phyloP scores from a whole-genome alignment of 2,888 invertebrate species.

The Andrena minutula region DNA sequence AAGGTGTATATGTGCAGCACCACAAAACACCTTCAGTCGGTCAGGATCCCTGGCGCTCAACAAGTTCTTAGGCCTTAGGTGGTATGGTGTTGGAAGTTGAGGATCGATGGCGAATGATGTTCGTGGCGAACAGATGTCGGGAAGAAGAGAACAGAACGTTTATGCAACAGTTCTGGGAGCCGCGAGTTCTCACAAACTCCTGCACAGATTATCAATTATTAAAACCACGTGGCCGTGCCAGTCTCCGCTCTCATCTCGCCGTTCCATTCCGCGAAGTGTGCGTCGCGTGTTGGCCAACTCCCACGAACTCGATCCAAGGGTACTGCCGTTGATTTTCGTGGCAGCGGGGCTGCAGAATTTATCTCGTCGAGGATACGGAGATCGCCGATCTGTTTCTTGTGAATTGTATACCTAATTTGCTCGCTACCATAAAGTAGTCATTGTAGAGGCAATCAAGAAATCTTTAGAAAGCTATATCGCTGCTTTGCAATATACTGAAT shows the following conservation, averaged over 20 bases:
- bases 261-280: constrained; percentile 78
- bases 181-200: constrained; percentile 77
- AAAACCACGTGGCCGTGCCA: constrained; percentile 70
- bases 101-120: constrained; percentile 4
- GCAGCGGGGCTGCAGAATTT: constrained; percentile 46
- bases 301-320: constrained; percentile 68
- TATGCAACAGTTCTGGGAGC: constrained; percentile 78
- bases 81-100: background rate
- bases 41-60: background rate
- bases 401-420: constrained; percentile 2
- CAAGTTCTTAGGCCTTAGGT: background rate
- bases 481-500: no score
- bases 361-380: constrained; percentile 27
- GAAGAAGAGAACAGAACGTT: constrained; percentile 78
- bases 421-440: background rate
- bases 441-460: background rate
- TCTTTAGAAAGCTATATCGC: no score
- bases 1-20: no score
- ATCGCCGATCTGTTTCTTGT: background rate
- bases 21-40: no score
- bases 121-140: constrained; percentile 42
- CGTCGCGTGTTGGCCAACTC: constrained; percentile 66
- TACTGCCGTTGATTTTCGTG: constrained; percentile 62
- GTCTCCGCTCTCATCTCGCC: constrained; percentile 78
- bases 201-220: constrained; percentile 83